phyloP scores from a whole-genome alignment of 2,113 vertebrate species.

The Oncorhynchus kisutch region DNA sequence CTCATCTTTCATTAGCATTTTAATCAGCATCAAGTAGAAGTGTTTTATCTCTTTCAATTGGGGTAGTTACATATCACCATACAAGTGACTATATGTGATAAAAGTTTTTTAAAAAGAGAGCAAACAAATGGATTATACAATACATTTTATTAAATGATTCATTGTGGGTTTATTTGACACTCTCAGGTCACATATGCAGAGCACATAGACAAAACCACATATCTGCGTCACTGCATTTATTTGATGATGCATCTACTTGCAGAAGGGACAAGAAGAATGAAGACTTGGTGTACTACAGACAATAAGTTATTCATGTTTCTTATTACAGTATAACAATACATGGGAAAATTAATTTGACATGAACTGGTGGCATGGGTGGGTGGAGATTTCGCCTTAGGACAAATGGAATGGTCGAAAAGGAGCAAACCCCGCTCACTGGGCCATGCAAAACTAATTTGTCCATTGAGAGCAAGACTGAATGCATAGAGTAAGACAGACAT shows the following conservation, averaged over 20 bases:
- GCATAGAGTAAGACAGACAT: too few relatives aligned
- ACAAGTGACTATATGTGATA: background rate
- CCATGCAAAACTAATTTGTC: too few relatives aligned
- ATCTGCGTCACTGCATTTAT: background rate
- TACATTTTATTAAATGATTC: too few relatives aligned
- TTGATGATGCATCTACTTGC: background rate
- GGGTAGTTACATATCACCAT: background rate
- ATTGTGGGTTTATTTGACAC: background rate
- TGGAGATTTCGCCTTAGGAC: too few relatives aligned
- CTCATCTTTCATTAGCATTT: background rate
- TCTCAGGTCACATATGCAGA: background rate
- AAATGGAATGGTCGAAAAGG: too few relatives aligned
- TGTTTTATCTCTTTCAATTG: constrained; percentile 1
- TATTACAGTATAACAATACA: too few relatives aligned
- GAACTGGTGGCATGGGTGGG: too few relatives aligned
- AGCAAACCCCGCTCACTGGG: too few relatives aligned
- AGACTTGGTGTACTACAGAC: background rate
- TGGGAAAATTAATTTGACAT: too few relatives aligned
- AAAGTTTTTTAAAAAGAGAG: background rate
- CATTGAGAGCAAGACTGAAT: too few relatives aligned
- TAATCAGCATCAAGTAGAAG: background rate
- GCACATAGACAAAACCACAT: background rate
- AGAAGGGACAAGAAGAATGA: background rate
- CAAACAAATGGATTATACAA: background rate
- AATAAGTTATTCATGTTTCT: too few relatives aligned